These are phyloP conservation scores for Lasioglossum pauxillum DNA, from an alignment of 2,888 invertebrate species.

Conservation along the genomic window DNA sequence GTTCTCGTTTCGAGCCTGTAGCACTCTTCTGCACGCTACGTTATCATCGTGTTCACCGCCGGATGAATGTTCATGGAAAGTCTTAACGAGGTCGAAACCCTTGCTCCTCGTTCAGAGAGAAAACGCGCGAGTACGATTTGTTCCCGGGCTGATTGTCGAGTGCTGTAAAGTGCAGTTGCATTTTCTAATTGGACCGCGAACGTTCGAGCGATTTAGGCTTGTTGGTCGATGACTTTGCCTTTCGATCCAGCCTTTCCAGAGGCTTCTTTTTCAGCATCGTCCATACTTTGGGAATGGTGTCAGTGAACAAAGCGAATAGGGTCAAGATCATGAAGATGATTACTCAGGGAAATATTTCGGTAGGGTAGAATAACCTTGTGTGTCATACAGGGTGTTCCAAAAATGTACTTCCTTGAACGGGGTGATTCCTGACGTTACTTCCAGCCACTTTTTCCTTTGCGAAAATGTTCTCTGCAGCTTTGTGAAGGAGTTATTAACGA, in stretches of 20 bases:
- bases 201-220: neutral
- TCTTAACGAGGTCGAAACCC: constrained; percentile 4
- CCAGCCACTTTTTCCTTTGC: too few relatives aligned
- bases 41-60: constrained; percentile 2
- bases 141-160: neutral
- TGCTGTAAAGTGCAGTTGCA: neutral
- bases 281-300: too few relatives aligned
- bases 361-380: too few relatives aligned
- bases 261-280: too few relatives aligned
- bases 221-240: neutral
- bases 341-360: too few relatives aligned
- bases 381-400: too few relatives aligned
- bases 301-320: too few relatives aligned
- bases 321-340: too few relatives aligned
- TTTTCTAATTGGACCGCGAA: neutral
- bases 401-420: too few relatives aligned
- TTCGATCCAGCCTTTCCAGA: neutral
- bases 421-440: too few relatives aligned
- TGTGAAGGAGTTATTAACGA: too few relatives aligned
- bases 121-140: neutral
- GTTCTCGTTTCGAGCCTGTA: neutral
- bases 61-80: neutral
- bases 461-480: too few relatives aligned
- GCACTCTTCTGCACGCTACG: neutral
- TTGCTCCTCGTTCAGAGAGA: neutral